These are phyloP conservation scores for Cisticola juncidis DNA, from an alignment of 2,113 vertebrate genomes.

Conservation along the genomic window DNA sequence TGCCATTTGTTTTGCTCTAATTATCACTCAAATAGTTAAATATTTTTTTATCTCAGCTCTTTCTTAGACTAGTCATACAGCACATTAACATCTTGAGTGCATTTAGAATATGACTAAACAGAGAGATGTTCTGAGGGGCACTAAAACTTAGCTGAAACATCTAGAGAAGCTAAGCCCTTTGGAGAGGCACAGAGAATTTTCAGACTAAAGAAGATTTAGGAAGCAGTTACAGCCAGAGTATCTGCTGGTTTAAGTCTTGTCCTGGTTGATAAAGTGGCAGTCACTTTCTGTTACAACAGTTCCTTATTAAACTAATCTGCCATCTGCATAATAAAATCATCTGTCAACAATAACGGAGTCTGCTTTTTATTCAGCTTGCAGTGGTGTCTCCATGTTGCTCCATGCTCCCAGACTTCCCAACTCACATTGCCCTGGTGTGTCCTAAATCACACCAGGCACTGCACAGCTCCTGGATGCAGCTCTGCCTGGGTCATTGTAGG, in stretches of 20 bases:
- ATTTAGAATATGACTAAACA: background rate
- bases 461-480: fast-evolving
- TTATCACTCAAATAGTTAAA: background rate
- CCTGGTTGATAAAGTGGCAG: background rate
- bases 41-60: background rate
- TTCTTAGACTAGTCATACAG: background rate
- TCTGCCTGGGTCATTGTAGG: fast-evolving
- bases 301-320: background rate
- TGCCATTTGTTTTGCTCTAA: background rate
- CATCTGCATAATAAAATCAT: background rate
- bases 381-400: background rate
- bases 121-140: background rate
- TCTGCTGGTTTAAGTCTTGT: background rate
- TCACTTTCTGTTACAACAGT: background rate
- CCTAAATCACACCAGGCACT: background rate
- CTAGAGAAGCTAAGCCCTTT: background rate
- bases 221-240: background rate
- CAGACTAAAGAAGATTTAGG: background rate
- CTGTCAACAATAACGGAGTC: background rate
- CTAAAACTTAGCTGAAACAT: background rate
- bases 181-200: background rate
- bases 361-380: background rate
- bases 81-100: background rate
- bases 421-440: background rate
- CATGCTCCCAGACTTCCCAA: background rate